A percentile compares a stretch with the other conserved stretches of the same genome.
phyloP scores from a whole-genome alignment of 2,888 invertebrate species.

The Machimus atricapillus region DNA sequence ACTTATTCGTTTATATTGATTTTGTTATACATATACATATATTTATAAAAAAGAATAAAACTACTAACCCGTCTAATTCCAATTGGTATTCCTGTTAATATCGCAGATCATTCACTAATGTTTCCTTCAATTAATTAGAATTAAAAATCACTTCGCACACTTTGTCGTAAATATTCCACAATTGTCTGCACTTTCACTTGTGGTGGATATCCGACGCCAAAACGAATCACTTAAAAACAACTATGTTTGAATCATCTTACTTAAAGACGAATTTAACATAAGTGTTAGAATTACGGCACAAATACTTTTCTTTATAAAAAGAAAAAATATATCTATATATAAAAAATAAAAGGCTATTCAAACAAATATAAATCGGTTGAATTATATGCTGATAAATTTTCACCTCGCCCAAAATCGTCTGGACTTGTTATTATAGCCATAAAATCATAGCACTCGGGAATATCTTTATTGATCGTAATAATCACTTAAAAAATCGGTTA shows the following conservation, averaged over 20 bases:
- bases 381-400: neutral
- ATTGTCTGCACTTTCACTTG: neutral
- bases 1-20: too few species aligned
- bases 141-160: neutral
- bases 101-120: conserved; percentile 9
- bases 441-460: conserved; percentile 11
- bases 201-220: neutral
- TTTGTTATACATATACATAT: too few species aligned
- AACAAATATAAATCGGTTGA: neutral
- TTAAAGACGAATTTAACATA: neutral
- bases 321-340: too few species aligned
- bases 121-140: neutral
- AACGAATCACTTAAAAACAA: neutral
- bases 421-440: neutral
- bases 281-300: neutral
- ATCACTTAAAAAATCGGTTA: neutral
- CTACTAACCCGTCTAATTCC: conserved; percentile 17
- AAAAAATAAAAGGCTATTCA: neutral
- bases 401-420: neutral
- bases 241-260: neutral
- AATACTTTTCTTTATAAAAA: neutral
- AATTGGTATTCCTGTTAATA: neutral
- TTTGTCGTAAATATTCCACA: neutral
- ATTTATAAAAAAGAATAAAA: neutral
- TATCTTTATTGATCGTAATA: conserved; percentile 26